Evolutionary conservation across 2,888 invertebrate species (phyloP), one percentile per base, ranked within the genome.

Genomic region (Eupithecia insigniata): DNA sequence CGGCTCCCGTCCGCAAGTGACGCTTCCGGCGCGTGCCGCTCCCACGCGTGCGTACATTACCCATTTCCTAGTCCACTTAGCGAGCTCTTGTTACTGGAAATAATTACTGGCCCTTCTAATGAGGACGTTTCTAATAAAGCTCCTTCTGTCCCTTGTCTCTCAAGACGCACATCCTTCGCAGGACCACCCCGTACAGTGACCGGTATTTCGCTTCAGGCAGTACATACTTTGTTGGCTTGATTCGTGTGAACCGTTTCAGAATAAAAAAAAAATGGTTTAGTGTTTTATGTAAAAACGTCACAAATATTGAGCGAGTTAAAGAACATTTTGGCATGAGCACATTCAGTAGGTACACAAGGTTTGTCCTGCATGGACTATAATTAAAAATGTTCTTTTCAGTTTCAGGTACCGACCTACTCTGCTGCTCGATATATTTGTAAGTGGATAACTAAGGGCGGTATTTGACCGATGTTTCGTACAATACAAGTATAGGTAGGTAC

Each of bases 1-100:
- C 71, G 68, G 67, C 64, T 70, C 68, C 36, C 60, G 64, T 28
- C 66, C 69, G 69, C 84, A 85, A 87, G 86, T 51, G 86, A 70
- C 62, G 70, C 75, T 74, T 80, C 80, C 74, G 79, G 78, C 81
- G 80, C 80, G 78, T 81, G 66, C 79, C 80, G 72, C 75, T 76
- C 83, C 82, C 81, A 81, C 84, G 79, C 82, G 74, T 73, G 60
- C 71, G 66, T 68, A 61, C 72, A 76, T 79, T 80, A 74, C 64
- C 70, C 75, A 64, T 74, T 71, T 75, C 79, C 74, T 69, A 78
- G 77, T 77, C 78, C 80, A 74, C 73, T 67, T 58, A 66, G 46
- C 72, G 43, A 16, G 7, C 51, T 36, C 55, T 58, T 28, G 55
- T 30, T 16, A 60, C 30, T 60, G 18, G 16, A 30, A 7, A 58